phyloP scores from a whole-genome alignment of 2,797 vertebrate genomes.

The Tauraco hartlaubi region DNA sequence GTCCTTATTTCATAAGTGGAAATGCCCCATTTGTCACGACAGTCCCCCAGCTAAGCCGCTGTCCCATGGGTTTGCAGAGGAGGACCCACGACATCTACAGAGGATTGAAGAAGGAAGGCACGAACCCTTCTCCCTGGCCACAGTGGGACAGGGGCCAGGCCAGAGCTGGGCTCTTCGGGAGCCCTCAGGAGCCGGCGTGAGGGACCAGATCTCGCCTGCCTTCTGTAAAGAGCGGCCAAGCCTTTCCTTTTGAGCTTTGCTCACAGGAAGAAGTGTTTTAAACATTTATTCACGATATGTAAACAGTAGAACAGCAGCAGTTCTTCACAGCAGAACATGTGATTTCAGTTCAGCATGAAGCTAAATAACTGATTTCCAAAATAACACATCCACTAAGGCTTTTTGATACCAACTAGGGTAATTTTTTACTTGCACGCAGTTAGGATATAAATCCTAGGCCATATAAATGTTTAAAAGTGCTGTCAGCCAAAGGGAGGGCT shows the following conservation, averaged over 20 bases:
- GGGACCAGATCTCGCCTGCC: background rate
- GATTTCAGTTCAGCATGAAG: slow-evolving; percentile 34
- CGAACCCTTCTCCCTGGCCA: background rate
- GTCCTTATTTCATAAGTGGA: background rate
- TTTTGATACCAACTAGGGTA: slow-evolving; percentile 25
- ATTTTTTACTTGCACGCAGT: background rate
- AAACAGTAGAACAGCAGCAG: slow-evolving; percentile 40
- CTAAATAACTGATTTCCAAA: slow-evolving; percentile 51
- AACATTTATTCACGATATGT: background rate
- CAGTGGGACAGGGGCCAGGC: fast-evolving
- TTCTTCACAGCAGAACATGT: background rate
- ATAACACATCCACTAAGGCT: background rate
- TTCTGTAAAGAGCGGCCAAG: background rate
- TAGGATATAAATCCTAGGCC: background rate
- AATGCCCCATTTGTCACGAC: background rate
- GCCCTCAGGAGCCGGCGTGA: fast-evolving
- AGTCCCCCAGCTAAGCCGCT: background rate
- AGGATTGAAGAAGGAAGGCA: fast-evolving
- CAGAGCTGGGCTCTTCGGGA: background rate
- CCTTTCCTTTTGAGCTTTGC: background rate
- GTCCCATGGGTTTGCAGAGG: background rate
- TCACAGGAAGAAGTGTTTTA: background rate
- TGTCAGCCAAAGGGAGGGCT: slow-evolving; percentile 17
- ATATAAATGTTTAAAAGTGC: slow-evolving; percentile 41
- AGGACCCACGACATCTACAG: background rate